Evolutionary conservation across 2,797 vertebrate genomes (phyloP).

Genomic region (Enteromius trimaculatus): DNA sequence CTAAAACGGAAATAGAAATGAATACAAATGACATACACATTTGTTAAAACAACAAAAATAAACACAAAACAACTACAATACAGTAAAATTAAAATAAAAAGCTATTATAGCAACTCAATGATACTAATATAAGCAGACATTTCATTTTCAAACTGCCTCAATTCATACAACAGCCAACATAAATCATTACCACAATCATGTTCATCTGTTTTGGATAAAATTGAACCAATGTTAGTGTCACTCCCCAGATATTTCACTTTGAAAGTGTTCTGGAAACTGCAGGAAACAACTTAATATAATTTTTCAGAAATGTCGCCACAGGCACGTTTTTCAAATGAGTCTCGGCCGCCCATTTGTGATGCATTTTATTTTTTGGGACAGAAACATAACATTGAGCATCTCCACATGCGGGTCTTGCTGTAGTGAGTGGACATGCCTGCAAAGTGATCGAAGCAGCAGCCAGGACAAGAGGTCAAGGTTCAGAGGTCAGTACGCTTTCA

Average conservation of each 20-base stretch:
- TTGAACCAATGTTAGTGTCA: neutral
- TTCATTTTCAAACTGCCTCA: neutral
- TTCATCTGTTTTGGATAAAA: neutral
- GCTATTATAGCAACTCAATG: neutral
- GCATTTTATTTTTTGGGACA: slow-evolving; percentile 1
- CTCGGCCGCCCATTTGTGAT: neutral
- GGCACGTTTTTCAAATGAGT: slow-evolving; percentile 18
- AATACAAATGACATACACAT: neutral
- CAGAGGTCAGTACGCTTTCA: slow-evolving; percentile 30
- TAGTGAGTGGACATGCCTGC: slow-evolving; percentile 49
- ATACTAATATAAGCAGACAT: neutral
- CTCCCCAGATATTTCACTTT: neutral
- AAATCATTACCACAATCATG: neutral
- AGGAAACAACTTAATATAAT: neutral
- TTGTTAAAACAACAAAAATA: neutral
- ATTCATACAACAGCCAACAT: neutral
- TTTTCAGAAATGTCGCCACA: neutral
- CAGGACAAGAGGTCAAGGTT: slow-evolving; percentile 27
- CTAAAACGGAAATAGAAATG: neutral
- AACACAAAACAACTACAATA: neutral
- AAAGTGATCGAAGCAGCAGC: slow-evolving; percentile 32
- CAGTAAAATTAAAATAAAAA: neutral
- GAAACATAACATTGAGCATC: slow-evolving; percentile 25
- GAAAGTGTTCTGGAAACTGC: neutral
- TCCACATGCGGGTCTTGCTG: slow-evolving; percentile 41